phyloP scores from a whole-genome alignment of 2,888 invertebrate species.

The Candidula unifasciata region DNA sequence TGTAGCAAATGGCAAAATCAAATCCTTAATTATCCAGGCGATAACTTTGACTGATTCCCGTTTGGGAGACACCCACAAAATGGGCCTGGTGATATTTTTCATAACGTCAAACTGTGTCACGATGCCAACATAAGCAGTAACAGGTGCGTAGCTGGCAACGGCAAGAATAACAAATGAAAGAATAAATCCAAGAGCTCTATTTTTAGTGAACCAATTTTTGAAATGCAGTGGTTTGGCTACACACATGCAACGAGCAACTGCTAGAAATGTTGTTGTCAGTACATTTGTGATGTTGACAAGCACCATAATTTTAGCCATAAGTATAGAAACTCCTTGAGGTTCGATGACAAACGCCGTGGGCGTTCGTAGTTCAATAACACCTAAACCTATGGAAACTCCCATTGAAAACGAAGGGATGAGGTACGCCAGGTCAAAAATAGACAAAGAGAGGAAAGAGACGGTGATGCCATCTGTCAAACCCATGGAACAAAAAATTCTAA shows the following conservation, averaged over 20 bases:
- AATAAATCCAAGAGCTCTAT: neutral
- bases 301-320: neutral
- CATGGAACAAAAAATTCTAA: constrained; percentile 6
- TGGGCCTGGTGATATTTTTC: constrained; percentile 2
- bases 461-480: constrained; percentile 20
- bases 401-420: neutral
- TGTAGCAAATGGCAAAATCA: constrained; percentile 5
- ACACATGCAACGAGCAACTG: constrained; percentile 17
- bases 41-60: neutral
- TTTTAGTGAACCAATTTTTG: constrained; percentile 16
- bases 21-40: neutral
- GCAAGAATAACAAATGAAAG: neutral
- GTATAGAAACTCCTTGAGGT: neutral
- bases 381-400: neutral
- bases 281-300: constrained; percentile 1
- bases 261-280: constrained; percentile 20
- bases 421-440: neutral
- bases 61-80: neutral
- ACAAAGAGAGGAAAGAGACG: neutral
- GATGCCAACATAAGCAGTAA: neutral
- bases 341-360: neutral
- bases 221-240: constrained; percentile 25
- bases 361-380: neutral
- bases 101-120: neutral
- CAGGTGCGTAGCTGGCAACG: neutral